These are phyloP conservation scores for Carassius gibelio DNA, from an alignment of 2,113 vertebrate genomes.

Conservation along the genomic window DNA sequence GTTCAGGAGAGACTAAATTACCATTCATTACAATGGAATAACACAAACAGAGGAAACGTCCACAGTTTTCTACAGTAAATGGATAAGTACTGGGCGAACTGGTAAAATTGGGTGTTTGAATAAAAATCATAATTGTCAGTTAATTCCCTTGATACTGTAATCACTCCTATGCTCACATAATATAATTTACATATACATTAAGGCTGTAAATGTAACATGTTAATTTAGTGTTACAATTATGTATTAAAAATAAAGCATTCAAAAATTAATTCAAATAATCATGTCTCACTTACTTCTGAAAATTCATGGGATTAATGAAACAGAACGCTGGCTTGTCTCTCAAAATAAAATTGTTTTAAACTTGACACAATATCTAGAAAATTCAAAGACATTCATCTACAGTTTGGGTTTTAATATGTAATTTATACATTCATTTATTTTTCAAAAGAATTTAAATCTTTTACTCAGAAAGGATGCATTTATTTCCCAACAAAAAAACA, in stretches of 20 bases:
- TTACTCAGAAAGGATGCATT: not conserved
- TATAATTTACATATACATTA: not conserved
- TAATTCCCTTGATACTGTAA: conserved; percentile 9
- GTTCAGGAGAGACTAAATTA: conserved; percentile 16
- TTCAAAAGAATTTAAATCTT: not conserved
- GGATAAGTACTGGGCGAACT: not conserved
- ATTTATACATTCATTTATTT: not conserved
- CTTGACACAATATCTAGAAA: not conserved
- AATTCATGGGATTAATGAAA: not conserved
- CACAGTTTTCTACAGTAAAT: not conserved
- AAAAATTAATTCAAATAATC: not conserved
- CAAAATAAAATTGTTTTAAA: not conserved
- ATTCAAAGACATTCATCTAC: too few relatives aligned
- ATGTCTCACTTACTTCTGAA: not conserved
- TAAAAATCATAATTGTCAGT: not conserved
- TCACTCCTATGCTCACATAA: not conserved
- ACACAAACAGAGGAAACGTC: conserved; percentile 1
- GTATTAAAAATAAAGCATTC: not conserved
- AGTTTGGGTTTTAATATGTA: not conserved
- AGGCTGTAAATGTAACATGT: not conserved
- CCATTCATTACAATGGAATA: not conserved
- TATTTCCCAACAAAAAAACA: not conserved
- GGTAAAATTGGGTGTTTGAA: not conserved
- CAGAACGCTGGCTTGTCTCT: not conserved
- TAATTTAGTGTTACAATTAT: conserved; percentile 12